These are phyloP conservation scores for Drosophila conformis DNA, from an alignment of 2,888 invertebrate species.

Conservation along the genomic window DNA sequence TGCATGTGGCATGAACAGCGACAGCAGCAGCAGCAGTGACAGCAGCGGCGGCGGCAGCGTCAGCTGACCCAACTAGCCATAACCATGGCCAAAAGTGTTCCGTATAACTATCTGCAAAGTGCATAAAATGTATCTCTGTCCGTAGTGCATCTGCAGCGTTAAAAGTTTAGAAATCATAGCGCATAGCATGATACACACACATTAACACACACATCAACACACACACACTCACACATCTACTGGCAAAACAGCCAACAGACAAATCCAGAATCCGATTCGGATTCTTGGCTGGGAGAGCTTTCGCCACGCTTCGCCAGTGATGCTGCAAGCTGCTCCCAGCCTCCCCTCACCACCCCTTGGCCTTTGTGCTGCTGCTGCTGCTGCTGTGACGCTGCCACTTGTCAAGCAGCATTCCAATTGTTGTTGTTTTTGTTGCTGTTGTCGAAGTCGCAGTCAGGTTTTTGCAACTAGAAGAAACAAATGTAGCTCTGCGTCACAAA, in stretches of 20 bases:
- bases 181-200: constrained; percentile 38
- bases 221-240: background rate
- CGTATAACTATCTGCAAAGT: constrained; percentile 44
- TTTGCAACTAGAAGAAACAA: constrained; percentile 56
- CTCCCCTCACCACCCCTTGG: background rate
- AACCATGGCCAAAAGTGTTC: constrained; percentile 45
- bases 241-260: constrained; percentile 42
- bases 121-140: constrained; percentile 46
- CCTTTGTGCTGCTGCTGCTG: constrained; percentile 5
- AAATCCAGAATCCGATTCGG: constrained; percentile 63
- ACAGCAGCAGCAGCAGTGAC: background rate
- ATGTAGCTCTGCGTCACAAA: constrained; percentile 45
- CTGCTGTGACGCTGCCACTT: constrained; percentile 59
- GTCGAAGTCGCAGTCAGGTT: constrained; percentile 48
- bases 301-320: constrained; percentile 56
- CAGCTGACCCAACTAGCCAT: constrained; percentile 39
- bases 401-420: constrained; percentile 75
- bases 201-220: background rate
- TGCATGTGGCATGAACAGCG: constrained; percentile 28
- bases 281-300: constrained; percentile 51
- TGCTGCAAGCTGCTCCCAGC: constrained; percentile 31
- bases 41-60: background rate
- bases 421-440: constrained; percentile 32
- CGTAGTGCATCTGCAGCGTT: constrained; percentile 37
- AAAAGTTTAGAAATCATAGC: constrained; percentile 48